Evolutionary conservation across 2,888 invertebrate species (phyloP), one percentile per base, ranked within the genome.

Genomic region (Allacma fusca): DNA sequence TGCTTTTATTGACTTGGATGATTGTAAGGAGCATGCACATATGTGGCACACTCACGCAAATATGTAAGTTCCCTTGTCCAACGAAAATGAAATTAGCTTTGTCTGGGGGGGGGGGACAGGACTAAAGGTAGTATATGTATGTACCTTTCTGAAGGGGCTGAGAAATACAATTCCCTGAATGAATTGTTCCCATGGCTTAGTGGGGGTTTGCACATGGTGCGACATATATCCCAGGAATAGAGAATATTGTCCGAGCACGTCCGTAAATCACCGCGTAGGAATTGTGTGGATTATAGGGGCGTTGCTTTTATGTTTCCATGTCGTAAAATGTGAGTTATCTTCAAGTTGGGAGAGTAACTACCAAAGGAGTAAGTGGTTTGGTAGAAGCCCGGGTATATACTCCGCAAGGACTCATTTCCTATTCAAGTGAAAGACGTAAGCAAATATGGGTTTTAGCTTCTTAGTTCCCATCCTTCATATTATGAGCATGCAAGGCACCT

Each of bases 361-460:
- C n/a, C n/a, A 16, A 50, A 50, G 19, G 50, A 50, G n/a, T 50
- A 50, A 50, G 50, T 50, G 50, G 50, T 50, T n/a, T 50, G 50
- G 50, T 50, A 50, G 2, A 16, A 50, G 19, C 19, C 16, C 2
- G 50, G 50, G 19, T 50, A n/a, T 50, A 50, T 12, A 5, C 16
- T 21, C 21, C 16, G 65, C 9, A 29, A 65, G 65, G 29, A 65
- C 65, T 65, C 65, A 65, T 65, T 65, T 65, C 43, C 50, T 50
- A 71, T 24, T 28, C 50, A 72, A 59, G 57, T 72, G 72, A 72
- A 72, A 72, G 72, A 72, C 72, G 72, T 72, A 72, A 72, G 72
- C 72, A 72, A 72, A 72, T 72, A 72, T 72, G 59, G 57, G 59
- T 62, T 72, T 59, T 50, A 50, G 19, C 50, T 50, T 2, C 50